Conservation (phyloP, 2,113 vertebrate genomes). For the Chiloscyllium plagiosum region DNA sequence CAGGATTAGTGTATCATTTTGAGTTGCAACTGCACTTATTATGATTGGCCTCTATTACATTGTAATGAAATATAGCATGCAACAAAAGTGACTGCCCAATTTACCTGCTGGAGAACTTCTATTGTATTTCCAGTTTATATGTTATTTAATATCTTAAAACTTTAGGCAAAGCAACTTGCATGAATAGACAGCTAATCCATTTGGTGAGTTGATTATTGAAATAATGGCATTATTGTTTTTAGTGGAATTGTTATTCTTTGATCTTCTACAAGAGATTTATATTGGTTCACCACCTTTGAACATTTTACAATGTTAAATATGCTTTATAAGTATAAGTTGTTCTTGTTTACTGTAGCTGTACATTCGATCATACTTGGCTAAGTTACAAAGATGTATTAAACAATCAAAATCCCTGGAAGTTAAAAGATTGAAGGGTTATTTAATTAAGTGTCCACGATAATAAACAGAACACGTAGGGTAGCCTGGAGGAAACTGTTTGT, state of each 20-base stretch:
- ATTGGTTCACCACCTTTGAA: neutral
- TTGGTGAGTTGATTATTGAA: neutral
- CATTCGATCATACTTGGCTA: neutral
- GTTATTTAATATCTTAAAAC: neutral
- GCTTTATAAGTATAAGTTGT: neutral
- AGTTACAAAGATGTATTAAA: too few relatives aligned
- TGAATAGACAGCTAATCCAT: neutral
- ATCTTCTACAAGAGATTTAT: neutral
- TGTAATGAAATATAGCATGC: neutral
- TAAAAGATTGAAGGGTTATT: too few relatives aligned
- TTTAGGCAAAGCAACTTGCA: neutral
- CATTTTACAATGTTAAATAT: neutral
- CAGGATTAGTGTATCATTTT: neutral
- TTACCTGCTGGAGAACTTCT: neutral
- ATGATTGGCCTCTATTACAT: neutral
- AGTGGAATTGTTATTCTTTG: neutral
- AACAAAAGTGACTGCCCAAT: neutral
- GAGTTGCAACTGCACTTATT: neutral
- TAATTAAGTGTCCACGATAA: too few relatives aligned
- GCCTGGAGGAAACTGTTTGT: too few relatives aligned
- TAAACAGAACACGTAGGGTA: too few relatives aligned
- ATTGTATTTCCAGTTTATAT: neutral
- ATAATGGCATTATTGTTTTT: neutral
- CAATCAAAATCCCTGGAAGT: too few relatives aligned
- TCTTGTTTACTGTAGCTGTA: neutral